Evolutionary conservation across 2,113 vertebrate genomes (phyloP), one percentile per base, ranked within the genome.

Genomic region (Barnardius zonarius): DNA sequence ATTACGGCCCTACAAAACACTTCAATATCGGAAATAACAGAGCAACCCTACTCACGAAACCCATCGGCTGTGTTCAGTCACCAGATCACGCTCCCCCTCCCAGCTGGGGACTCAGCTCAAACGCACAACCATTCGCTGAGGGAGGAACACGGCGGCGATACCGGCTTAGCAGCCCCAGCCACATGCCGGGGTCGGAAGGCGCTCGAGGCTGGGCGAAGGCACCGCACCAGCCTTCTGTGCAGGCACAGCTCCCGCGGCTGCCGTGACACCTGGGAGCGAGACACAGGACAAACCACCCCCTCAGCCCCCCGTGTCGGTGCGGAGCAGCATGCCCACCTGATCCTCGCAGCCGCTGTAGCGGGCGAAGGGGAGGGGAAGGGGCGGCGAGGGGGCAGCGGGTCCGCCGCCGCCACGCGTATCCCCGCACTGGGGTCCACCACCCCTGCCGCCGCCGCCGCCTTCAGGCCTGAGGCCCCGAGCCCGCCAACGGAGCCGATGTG

Each of bases 91-190:
- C 20, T 57, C 18, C 51, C 33, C 35, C 46, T 7, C 31, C 31
- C 74, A 24, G 23, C 35, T 1, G 12, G 23, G 12, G 19, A 30
- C 9, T 18, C 75, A 4, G 3, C 1, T 18, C 77, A 33, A 19
- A 9, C 16, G 7, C 37, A 11, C 11, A 4, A 3, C 13, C 31
- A 3, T 16, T 4, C 43, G 1, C 43, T 4, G 25, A 14, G 24
- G 20, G 14, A 33, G 31, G 20, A 3, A 23, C 24, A 23, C 17
- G 15, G 11, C 2, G 16, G 13, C 17, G 5, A 4, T 1, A n/a
- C 33, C 61, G 5, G 9, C 12, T 11, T 14, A 15, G 28, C 55
- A 28, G 46, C 46, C 64, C 25, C 11, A 10, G 18, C 5, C 18
- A 33, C 33, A 4, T 10, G 6, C 25, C 31, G 17, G 15, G 13